Conservation (phyloP, 2,797 vertebrate species). For the Orientallactaga sibirica region DNA sequence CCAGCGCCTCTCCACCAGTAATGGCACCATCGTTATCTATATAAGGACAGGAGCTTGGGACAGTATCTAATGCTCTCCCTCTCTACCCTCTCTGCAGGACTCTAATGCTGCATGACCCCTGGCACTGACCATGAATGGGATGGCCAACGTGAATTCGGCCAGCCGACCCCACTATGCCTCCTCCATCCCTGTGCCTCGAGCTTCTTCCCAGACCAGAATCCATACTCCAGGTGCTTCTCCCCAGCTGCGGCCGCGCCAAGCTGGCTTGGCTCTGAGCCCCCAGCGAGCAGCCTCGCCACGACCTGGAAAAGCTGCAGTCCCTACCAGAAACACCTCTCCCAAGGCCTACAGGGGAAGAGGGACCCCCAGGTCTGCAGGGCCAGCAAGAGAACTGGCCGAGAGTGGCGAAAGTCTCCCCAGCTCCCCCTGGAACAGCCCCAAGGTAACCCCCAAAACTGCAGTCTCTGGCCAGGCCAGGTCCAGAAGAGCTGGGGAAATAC, state of each 20-base stretch:
- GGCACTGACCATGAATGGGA: slow-evolving; percentile 90
- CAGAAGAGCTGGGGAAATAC: slow-evolving; percentile 68
- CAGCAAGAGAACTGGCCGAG: accelerated
- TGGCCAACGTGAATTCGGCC: slow-evolving; percentile 89
- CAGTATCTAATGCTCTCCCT: not conserved
- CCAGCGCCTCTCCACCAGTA: not conserved
- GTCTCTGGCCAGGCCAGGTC: slow-evolving; percentile 23
- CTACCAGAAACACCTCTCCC: slow-evolving; percentile 58
- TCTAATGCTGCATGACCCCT: not conserved
- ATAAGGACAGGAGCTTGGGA: not conserved
- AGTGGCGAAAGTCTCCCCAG: not conserved
- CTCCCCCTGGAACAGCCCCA: slow-evolving; percentile 90
- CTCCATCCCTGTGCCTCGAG: slow-evolving; percentile 91
- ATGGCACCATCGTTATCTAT: no score
- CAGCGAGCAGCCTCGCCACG: slow-evolving; percentile 61
- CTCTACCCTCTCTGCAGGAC: slow-evolving; percentile 78
- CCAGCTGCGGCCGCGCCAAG: slow-evolving; percentile 85
- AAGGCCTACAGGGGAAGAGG: slow-evolving; percentile 79
- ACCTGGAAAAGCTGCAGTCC: slow-evolving; percentile 44
- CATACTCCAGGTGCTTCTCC: slow-evolving; percentile 85
- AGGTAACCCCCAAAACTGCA: slow-evolving; percentile 81
- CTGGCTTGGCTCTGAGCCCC: slow-evolving; percentile 65
- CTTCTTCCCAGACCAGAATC: slow-evolving; percentile 82
- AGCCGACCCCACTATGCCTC: slow-evolving; percentile 89
- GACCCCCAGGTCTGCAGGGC: slow-evolving; percentile 26